Evolutionary conservation across 2,888 invertebrate genomes (phyloP), one percentile per base, ranked within the genome.

Genomic region (Hydraecia micacea): DNA sequence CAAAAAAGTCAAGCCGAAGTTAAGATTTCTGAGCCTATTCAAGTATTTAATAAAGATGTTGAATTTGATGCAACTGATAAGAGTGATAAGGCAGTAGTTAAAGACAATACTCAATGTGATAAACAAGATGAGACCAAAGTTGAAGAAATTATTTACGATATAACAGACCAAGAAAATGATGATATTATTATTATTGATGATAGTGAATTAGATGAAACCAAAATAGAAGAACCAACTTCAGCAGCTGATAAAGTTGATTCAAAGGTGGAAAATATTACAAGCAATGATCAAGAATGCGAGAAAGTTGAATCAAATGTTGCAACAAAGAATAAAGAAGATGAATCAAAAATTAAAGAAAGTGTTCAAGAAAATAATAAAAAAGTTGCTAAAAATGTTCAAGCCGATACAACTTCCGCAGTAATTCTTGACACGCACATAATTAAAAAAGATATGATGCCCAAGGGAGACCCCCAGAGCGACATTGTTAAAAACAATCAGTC

Each of bases 91-190:
- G 63, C 32, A 69, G 75, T 78, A 66, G 74, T 77, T 73, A 49
- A 79, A 73, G 75, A 73, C 76, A 84, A 81, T 78, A 81, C 79
- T 67, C 76, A 84, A 73, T 67, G 69, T 83, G 83, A 86, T 72
- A 76, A 58, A 52, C 75, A 83, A 82, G 68, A 73, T 69, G 70
- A 77, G 52, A 79, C 75, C 52, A 85, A 85, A 79, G 79, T 70
- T 71, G 75, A 86, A 80, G 68, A 76, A 79, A 63, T 78, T 76
- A 87, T 79, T 76, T 77, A 84, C 11, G 77, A 84, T 74, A 66
- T 78, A 74, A 66, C 75, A 63, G 79, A 79, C 52, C 75, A 73
- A 73, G 74, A 81, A 32, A 70, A 55, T 74, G 78, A 83, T 62
- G 78, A 81, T 71, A 75, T 80, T 49, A 81, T 80, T 68, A 79